Percentiles rank a stretch among this genome's conserved stretches.
Conservation (phyloP, 2,797 vertebrate genomes). For the Pantherophis vulpinus region DNA sequence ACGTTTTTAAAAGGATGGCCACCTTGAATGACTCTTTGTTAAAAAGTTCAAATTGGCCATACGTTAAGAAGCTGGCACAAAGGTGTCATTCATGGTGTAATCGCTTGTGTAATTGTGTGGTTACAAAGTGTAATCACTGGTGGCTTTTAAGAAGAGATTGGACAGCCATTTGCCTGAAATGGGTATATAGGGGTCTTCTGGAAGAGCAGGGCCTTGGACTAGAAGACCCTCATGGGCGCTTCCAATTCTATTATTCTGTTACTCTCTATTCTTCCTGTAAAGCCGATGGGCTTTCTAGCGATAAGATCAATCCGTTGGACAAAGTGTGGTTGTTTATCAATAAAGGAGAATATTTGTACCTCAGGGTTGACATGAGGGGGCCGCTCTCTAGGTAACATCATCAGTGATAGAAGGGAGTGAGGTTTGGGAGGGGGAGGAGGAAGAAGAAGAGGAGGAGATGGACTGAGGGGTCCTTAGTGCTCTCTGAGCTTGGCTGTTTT, state of each 20-base stretch:
- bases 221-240: neutral
- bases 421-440: no score
- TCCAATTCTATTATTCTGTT: no score
- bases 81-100: neutral
- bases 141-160: neutral
- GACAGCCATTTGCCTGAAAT: neutral
- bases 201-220: no score
- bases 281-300: neutral
- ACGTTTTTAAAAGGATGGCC: constrained; percentile 58
- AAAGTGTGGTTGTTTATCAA: neutral
- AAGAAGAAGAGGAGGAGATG: no score
- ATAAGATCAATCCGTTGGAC: neutral
- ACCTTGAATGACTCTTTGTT: constrained; percentile 54
- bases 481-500: no score
- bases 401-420: no score
- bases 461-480: no score
- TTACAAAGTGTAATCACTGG: neutral
- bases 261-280: neutral
- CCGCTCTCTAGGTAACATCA: no score
- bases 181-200: no score
- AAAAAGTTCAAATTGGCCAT: constrained; percentile 49
- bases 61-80: no score
- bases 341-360: no score
- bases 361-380: no score
- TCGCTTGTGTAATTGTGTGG: neutral